A percentile compares a stretch with the other conserved stretches of the same genome.
These are phyloP conservation scores for Nothobranchius kuhntae DNA, from an alignment of 2,113 vertebrate genomes.

Conservation along the genomic window DNA sequence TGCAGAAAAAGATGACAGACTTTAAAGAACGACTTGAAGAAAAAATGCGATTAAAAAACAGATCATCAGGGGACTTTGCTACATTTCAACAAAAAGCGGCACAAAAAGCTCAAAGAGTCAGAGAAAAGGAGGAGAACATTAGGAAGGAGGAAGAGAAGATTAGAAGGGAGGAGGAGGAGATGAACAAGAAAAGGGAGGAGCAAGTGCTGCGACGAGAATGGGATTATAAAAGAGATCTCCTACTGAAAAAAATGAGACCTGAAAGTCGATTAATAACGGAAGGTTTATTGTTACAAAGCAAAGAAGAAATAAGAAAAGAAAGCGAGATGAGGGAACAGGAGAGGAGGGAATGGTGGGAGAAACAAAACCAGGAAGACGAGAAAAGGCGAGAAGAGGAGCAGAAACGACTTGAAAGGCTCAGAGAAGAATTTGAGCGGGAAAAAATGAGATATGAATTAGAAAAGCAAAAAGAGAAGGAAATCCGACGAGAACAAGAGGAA, in stretches of 20 bases:
- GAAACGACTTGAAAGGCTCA: not conserved
- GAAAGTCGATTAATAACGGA: not conserved
- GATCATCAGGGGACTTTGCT: not conserved
- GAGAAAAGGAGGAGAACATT: not conserved
- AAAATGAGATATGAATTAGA: not conserved
- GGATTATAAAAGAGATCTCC: not conserved
- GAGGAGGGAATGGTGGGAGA: not conserved
- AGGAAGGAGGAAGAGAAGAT: not conserved
- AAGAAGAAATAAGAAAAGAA: not conserved
- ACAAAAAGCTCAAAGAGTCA: too few species aligned
- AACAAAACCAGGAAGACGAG: not conserved
- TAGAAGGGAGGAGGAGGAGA: not conserved
- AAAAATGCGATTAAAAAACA: too few species aligned
- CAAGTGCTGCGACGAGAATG: not conserved
- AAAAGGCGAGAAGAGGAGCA: not conserved
- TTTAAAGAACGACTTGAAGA: not conserved
- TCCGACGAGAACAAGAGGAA: not conserved
- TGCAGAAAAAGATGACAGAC: not conserved
- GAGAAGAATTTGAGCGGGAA: constrained; percentile 2
- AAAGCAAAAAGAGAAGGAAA: not conserved
- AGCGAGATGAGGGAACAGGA: not conserved
- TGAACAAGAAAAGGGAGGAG: not conserved
- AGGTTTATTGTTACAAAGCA: not conserved
- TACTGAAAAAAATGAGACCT: not conserved
- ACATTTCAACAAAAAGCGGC: too few species aligned